Evolutionary conservation across 2,797 vertebrate species (phyloP).

Genomic region (Tenualosa ilisha): DNA sequence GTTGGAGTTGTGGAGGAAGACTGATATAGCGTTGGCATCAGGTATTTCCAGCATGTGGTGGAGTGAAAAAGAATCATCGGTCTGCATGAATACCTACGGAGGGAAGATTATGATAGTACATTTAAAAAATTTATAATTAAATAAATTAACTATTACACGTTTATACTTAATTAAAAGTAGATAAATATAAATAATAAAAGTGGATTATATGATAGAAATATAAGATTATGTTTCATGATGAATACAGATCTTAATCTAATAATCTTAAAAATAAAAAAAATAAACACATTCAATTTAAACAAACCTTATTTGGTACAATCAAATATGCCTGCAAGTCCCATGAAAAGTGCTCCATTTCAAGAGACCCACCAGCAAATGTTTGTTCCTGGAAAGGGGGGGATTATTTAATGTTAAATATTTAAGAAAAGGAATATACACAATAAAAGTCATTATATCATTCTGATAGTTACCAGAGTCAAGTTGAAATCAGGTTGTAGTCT

Average conservation of each 20-base stretch:
- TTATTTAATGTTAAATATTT: not conserved
- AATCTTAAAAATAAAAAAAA: too few relatives aligned
- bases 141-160: too few relatives aligned
- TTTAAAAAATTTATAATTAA: too few relatives aligned
- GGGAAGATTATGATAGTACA: not conserved
- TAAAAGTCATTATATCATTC: not conserved
- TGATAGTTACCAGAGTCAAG: constrained; percentile 78
- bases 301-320: constrained; percentile 80
- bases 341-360: constrained; percentile 81
- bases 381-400: constrained; percentile 76
- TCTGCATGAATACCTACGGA: constrained; percentile 85
- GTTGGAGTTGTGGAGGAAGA: constrained; percentile 74
- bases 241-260: too few relatives aligned
- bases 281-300: not conserved
- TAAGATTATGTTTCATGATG: too few relatives aligned
- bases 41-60: constrained; percentile 78
- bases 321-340: constrained; percentile 79
- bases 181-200: too few relatives aligned
- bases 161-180: too few relatives aligned
- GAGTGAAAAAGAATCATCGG: constrained; percentile 70
- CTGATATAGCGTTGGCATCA: constrained; percentile 67
- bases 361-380: constrained; percentile 76
- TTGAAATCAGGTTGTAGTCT: constrained; percentile 76
- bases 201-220: too few relatives aligned
- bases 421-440: too few relatives aligned